Conservation (phyloP, 2,113 vertebrate species). For the Edolisoma coerulescens region DNA sequence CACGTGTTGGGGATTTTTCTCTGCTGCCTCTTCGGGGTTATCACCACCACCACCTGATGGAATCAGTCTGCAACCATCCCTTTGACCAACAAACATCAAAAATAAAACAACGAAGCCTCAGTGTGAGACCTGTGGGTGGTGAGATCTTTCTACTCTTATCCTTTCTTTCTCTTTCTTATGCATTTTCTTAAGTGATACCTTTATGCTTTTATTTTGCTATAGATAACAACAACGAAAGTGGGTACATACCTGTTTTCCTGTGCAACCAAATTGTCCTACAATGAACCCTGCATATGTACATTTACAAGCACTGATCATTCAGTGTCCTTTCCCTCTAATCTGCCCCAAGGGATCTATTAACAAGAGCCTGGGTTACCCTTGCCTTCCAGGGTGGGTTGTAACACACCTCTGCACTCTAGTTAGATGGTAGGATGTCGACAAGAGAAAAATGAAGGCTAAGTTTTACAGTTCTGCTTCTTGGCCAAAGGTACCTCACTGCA, state of each 20-base stretch:
- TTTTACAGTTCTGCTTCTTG: background rate
- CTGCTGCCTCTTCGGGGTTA: background rate
- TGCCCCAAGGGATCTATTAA: background rate
- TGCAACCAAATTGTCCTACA: background rate
- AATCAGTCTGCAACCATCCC: background rate
- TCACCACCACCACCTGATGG: too few relatives aligned
- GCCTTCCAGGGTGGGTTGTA: background rate
- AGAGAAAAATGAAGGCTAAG: background rate
- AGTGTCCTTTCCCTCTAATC: background rate
- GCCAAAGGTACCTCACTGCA: background rate
- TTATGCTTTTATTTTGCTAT: background rate
- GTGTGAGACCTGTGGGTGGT: background rate
- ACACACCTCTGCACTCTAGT: background rate
- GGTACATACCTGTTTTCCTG: background rate
- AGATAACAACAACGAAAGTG: background rate
- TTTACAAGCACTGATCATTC: background rate
- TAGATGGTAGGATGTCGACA: background rate
- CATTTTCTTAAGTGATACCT: background rate
- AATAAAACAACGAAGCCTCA: background rate
- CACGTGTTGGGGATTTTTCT: background rate
- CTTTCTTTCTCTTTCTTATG: background rate
- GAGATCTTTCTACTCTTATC: background rate
- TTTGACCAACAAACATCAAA: background rate
- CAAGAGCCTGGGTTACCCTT: background rate
- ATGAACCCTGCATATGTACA: background rate